phyloP scores from a whole-genome alignment of 2,113 vertebrate genomes.

The Strix aluco region DNA sequence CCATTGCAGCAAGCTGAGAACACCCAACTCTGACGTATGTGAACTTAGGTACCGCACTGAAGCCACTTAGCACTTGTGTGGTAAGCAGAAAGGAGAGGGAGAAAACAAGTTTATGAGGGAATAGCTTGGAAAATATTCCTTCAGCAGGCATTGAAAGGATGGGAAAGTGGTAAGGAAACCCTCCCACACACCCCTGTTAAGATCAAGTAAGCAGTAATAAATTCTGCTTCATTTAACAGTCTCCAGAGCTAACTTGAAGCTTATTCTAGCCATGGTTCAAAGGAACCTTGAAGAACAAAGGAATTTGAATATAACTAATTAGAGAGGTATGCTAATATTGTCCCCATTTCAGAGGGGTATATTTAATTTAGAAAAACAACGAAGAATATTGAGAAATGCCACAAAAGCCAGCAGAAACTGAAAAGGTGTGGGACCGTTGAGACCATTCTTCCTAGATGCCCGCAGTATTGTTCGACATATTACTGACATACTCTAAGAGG shows the following conservation, averaged over 20 bases:
- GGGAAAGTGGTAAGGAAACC: background rate
- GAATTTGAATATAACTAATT: slow-evolving; percentile 4
- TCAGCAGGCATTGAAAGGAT: background rate
- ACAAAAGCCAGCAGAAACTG: background rate
- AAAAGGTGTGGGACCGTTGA: background rate
- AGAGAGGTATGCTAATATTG: slow-evolving; percentile 15
- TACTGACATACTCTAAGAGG: background rate
- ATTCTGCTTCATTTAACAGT: background rate
- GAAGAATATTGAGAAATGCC: background rate
- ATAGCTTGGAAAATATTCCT: slow-evolving; percentile 1
- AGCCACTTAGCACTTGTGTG: background rate
- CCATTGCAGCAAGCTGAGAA: background rate
- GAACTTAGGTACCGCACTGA: background rate
- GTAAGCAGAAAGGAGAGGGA: background rate
- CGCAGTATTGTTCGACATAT: background rate
- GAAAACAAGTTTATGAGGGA: background rate
- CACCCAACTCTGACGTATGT: background rate
- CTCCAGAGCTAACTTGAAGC: background rate
- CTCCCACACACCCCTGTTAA: background rate
- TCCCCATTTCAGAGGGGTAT: background rate
- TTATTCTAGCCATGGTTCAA: slow-evolving; percentile 11
- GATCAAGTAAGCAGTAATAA: background rate
- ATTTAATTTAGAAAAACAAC: background rate
- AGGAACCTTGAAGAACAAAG: slow-evolving; percentile 32
- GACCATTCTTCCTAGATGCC: background rate